Evolutionary conservation across 2,888 invertebrate genomes (phyloP).

Genomic region (Limenitis camilla): DNA sequence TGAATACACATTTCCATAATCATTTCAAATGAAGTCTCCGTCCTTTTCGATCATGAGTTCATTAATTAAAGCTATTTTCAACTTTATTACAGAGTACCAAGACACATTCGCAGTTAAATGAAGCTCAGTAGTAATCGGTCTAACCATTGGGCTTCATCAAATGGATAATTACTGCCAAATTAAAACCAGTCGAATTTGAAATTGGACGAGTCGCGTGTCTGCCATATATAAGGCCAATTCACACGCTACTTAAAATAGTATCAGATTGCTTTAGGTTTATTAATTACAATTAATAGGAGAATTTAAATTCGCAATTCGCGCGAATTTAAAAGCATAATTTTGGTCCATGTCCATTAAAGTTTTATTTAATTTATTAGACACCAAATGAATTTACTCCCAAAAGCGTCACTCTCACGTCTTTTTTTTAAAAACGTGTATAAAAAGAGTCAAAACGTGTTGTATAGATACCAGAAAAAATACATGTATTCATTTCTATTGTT

Average conservation of each 20-base stretch:
- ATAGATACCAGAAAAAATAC: too few species aligned
- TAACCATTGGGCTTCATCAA: conserved; percentile 27
- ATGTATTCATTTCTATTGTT: too few species aligned
- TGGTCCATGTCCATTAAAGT: too few species aligned
- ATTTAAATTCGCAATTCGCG: too few species aligned
- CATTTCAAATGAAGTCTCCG: not conserved
- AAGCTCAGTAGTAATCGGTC: conserved; percentile 4
- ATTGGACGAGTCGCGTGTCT: conserved; percentile 30
- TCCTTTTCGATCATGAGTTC: not conserved
- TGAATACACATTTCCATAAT: not conserved
- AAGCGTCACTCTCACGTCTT: too few species aligned
- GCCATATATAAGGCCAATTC: conserved; percentile 3
- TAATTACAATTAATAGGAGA: too few species aligned
- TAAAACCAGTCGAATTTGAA: conserved; percentile 39
- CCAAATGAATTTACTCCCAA: too few species aligned
- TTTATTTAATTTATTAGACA: too few species aligned
- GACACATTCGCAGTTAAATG: not conserved
- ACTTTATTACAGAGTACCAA: not conserved
- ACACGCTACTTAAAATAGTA: too few species aligned
- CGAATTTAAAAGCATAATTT: too few species aligned
- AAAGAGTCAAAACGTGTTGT: too few species aligned
- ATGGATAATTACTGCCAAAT: conserved; percentile 40
- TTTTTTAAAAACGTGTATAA: too few species aligned
- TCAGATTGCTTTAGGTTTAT: not conserved
- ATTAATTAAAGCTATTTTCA: conserved; percentile 3